Base-by-base conservation (phyloP, 1,140 invertebrate genomes). In the Leguminivora glycinivorella region DNA sequence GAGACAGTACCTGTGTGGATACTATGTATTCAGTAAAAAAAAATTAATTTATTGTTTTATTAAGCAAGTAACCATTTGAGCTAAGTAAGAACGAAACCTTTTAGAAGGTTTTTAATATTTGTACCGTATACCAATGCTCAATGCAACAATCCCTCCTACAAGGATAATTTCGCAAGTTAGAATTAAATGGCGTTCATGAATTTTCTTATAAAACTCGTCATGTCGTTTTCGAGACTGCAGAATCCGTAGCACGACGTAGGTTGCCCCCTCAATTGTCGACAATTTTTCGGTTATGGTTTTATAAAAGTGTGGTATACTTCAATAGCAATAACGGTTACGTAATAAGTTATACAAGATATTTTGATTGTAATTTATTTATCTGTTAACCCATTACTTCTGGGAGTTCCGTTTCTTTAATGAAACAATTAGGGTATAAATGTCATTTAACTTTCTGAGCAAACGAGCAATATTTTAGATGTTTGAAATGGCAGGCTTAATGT, bases 331-430 rank as follows among this genome's bases (percentile, higher is more conserved):
- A 52, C 5, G n/a, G 1, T 14, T 52, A 52, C 17, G 43, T 52
- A 52, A 7, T 52, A 52, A 52, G 17, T n/a, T 19, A 52, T 19
- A 1, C 14, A 19, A 52, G 40, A 43, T 17, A 43, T n/a, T 14
- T 43, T 43, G 40, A 43, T 43, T 52, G 43, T 52, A 4, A 52
- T 19, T 52, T 52, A 52, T 52, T 52, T 52, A 52, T 52, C 43
- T 52, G 5, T 19, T 52, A 52, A 52, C 43, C 43, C n/a, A 52
- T 52, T 19, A 47, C 43, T 7, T 52, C 4, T 9, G 17, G 43
- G 43, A 52, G 17, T 19, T 52, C 9, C 17, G 17, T 52, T 7
- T 19, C 43, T 52, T 52, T 19, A 52, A 52, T 52, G 43, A 52
- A 19, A 52, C 43, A 52, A 52, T 52, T 52, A 52, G 19, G 43